Evolutionary conservation across 1,140 invertebrate genomes (phyloP).

Genomic region (Frieseomelitta varia): DNA sequence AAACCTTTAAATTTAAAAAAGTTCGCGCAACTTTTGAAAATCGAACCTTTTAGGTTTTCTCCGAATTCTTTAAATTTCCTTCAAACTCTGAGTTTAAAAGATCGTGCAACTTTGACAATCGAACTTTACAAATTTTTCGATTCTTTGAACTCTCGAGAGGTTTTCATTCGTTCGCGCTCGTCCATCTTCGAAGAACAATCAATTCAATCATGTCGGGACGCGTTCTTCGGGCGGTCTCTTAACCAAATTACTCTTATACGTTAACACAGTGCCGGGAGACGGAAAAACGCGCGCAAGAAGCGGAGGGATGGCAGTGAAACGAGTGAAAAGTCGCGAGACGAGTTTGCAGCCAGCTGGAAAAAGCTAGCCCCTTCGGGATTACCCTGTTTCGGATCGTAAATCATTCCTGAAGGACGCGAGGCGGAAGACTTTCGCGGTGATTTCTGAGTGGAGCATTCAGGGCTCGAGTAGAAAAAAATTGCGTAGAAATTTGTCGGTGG

Average conservation of each 20-base stretch:
- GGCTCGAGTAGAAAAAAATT: background rate
- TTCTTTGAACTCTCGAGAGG: too few relatives aligned
- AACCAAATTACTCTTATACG: background rate
- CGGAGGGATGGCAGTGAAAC: background rate
- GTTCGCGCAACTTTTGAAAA: too few relatives aligned
- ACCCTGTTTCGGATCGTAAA: constrained; percentile 35
- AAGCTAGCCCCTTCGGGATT: constrained; percentile 5
- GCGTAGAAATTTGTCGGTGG: constrained; percentile 21
- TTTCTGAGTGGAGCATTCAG: background rate
- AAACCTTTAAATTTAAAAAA: too few relatives aligned
- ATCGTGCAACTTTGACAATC: too few relatives aligned
- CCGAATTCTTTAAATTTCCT: too few relatives aligned
- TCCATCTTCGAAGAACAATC: background rate
- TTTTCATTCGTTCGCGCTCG: too few relatives aligned
- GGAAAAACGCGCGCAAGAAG: background rate
- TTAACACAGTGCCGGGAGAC: background rate
- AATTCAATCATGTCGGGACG: background rate
- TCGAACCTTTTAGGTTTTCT: too few relatives aligned
- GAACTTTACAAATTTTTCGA: too few relatives aligned
- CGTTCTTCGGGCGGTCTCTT: background rate
- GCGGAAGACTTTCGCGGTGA: background rate
- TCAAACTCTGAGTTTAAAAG: too few relatives aligned
- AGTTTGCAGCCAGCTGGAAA: constrained; percentile 12
- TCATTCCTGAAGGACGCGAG: constrained; percentile 21
- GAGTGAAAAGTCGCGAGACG: constrained; percentile 14